These are phyloP conservation scores for Brachionus koreanus DNA, from an alignment of 1,140 invertebrate genomes.

Conservation along the genomic window DNA sequence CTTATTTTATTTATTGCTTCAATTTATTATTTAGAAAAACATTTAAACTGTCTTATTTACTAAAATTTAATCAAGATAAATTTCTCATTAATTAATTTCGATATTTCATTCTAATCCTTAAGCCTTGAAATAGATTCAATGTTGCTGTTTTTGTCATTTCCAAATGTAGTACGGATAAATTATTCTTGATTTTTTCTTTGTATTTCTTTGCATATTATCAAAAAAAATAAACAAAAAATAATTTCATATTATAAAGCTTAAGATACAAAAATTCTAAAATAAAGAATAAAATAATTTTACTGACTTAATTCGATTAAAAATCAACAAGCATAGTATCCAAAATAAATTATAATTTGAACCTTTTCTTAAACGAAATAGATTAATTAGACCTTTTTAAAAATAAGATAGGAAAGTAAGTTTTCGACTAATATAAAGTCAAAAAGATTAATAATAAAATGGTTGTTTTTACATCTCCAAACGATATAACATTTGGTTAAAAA, in stretches of 20 bases:
- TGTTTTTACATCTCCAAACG: neutral
- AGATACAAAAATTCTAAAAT: neutral
- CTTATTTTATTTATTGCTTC: neutral
- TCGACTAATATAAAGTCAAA: conserved; percentile 5
- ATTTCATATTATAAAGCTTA: neutral
- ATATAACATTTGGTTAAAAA: conserved; percentile 16
- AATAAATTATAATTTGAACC: neutral
- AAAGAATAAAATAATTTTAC: neutral
- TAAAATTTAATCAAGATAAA: neutral
- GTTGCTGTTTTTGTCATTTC: neutral
- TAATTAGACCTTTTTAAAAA: neutral
- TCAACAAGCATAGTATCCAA: neutral
- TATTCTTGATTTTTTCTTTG: neutral
- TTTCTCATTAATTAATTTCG: neutral
- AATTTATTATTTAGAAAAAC: neutral
- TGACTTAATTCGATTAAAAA: neutral
- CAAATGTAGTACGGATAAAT: neutral
- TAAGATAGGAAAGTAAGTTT: neutral
- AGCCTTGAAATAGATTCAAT: neutral
- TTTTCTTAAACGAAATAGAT: neutral
- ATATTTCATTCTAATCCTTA: neutral
- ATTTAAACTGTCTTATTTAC: neutral
- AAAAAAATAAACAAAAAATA: neutral
- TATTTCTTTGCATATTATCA: neutral
- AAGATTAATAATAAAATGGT: neutral